Evolutionary conservation across 2,888 invertebrate genomes (phyloP), one percentile per base, ranked within the genome.

Genomic region (Zygogramma bicolorata): DNA sequence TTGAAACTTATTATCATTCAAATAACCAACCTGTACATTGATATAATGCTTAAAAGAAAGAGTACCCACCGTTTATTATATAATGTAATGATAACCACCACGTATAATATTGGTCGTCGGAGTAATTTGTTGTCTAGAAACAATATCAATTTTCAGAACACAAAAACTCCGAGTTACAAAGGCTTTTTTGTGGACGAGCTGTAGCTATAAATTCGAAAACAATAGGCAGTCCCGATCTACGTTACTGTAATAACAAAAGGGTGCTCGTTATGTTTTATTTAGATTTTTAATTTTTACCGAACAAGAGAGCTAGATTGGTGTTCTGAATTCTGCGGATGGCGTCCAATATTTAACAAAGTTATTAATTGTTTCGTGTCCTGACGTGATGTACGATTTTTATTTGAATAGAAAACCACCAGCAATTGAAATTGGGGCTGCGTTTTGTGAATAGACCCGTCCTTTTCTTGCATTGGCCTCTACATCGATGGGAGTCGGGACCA

Each of bases 231-330:
- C 81, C 81, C 83, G 83, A 84, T 84, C 84, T 81, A 79, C 82
- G 82, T 81, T 65, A 84, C 81, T 80, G 82, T 82, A 82, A 83
- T 83, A 82, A 84, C 84, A 84, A 79, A 83, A 80, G 82, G 79
- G 66, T 77, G 80, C 82, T 83, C 83, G 85, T 85, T 84, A 84
- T 82, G 84, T 84, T 85, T 84, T 85, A 85, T 86, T 86, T 84
- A 84, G 84, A 84, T 84, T 85, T 85, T 85, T 84, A 85, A 84
- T 85, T 84, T 84, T 80, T 79, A 75, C 75, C 80, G 79, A 80
- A 82, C 81, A 81, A 83, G 81, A 77, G 82, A 81, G 76, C 77
- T 76, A 79, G 78, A 80, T 81, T 79, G 81, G 81, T 78, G 77
- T 77, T 79, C 77, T 80, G 78, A 80, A 81, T 78, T 78, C 77